Conservation (phyloP, 2,797 vertebrate species). For the Paguma larvata region DNA sequence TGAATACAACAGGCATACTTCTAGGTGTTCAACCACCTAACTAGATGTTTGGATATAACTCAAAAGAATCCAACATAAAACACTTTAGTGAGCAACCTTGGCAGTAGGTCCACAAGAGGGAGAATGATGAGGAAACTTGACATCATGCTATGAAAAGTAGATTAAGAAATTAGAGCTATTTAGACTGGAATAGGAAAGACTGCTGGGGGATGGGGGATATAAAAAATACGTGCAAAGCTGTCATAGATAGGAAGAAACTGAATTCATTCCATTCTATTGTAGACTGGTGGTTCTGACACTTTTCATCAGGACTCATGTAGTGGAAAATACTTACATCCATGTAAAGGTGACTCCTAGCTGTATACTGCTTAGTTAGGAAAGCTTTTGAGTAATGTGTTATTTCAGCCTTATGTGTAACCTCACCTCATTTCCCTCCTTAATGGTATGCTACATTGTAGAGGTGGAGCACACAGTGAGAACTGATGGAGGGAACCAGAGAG, state of each 20-base stretch:
- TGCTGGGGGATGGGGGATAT: neutral
- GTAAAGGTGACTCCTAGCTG: neutral
- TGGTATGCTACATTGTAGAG: neutral
- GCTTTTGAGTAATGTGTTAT: neutral
- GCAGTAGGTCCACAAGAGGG: neutral
- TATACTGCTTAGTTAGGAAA: neutral
- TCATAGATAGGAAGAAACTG: neutral
- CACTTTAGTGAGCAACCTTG: neutral
- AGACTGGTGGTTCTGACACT: neutral
- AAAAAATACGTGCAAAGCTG: neutral
- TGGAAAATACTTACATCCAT: neutral
- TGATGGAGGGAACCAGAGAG: neutral
- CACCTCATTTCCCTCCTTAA: neutral
- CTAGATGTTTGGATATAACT: neutral
- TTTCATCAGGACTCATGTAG: neutral
- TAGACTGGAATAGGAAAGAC: neutral
- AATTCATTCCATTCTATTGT: neutral
- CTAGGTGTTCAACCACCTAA: neutral
- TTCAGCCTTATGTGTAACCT: neutral
- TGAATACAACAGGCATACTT: neutral
- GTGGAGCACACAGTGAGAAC: neutral
- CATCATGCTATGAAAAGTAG: neutral
- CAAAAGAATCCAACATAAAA: neutral
- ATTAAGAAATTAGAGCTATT: neutral
- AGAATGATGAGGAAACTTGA: neutral